These are phyloP conservation scores for Smutsia gigantea DNA, from an alignment of 2,797 vertebrate genomes.

Conservation along the genomic window DNA sequence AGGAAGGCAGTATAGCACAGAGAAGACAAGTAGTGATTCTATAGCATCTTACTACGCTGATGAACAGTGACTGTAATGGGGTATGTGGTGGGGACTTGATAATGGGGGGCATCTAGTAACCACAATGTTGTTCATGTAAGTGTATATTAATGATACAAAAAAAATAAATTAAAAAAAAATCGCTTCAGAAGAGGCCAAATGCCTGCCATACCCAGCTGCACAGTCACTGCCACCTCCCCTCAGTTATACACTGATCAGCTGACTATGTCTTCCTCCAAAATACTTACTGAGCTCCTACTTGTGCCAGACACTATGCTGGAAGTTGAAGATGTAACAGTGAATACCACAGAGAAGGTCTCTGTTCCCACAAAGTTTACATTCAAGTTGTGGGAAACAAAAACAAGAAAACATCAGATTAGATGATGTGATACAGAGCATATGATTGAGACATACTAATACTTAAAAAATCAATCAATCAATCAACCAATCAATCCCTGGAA, in stretches of 20 bases:
- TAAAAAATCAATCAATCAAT: background rate
- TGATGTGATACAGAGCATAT: background rate
- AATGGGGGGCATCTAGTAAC: too few relatives aligned
- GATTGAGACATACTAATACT: background rate
- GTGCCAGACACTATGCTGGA: background rate
- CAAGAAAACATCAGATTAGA: background rate
- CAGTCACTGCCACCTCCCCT: background rate
- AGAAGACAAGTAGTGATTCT: too few relatives aligned
- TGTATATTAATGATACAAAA: too few relatives aligned
- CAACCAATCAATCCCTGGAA: background rate
- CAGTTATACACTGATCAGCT: background rate
- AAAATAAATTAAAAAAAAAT: background rate
- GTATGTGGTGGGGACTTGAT: too few relatives aligned
- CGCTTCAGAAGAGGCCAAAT: background rate
- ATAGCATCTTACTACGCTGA: too few relatives aligned
- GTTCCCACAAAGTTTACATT: background rate
- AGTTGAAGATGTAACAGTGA: background rate
- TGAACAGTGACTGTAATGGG: too few relatives aligned
- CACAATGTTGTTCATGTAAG: too few relatives aligned
- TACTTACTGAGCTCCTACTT: background rate
- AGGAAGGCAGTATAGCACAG: background rate
- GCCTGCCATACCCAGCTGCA: background rate
- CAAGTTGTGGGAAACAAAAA: background rate
- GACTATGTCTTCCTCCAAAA: background rate
- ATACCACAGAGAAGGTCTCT: background rate